Evolutionary conservation across 2,888 invertebrate species (phyloP).

Genomic region (Heliconius sara): DNA sequence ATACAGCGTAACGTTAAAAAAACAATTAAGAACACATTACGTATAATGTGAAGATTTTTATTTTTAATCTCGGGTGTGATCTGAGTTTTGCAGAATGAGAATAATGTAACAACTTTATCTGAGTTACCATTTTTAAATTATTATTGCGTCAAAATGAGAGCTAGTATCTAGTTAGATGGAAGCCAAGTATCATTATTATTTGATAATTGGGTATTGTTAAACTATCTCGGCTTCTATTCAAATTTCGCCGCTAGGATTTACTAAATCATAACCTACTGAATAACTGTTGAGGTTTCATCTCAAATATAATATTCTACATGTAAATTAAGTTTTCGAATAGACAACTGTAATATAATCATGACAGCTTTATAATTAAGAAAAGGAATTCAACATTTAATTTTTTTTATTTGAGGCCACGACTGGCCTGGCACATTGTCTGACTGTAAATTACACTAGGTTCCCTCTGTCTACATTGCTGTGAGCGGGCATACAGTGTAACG

Average conservation of each 20-base stretch:
- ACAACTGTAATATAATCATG: neutral
- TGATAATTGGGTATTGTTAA: slow-evolving; percentile 21
- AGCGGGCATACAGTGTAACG: too few relatives aligned
- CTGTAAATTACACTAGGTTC: too few relatives aligned
- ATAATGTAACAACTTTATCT: slow-evolving; percentile 3
- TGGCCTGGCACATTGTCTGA: too few relatives aligned
- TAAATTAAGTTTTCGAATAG: neutral
- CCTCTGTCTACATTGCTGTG: too few relatives aligned
- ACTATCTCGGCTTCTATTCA: slow-evolving; percentile 26
- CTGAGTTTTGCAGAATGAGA: neutral
- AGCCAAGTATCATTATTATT: slow-evolving; percentile 21
- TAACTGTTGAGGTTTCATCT: neutral
- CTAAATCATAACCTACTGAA: slow-evolving; percentile 22
- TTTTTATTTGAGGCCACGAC: too few relatives aligned
- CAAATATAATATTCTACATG: slow-evolving; percentile 10
- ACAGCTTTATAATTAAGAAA: neutral
- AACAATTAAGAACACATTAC: too few relatives aligned
- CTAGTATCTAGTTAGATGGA: neutral
- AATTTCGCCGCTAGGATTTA: slow-evolving; percentile 16
- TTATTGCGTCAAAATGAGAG: neutral
- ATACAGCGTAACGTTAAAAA: too few relatives aligned
- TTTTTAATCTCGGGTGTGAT: neutral
- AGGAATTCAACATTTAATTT: too few relatives aligned
- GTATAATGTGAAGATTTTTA: neutral
- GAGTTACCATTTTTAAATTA: neutral